Base-by-base conservation (phyloP, 2,797 vertebrate species). In the Gephyroberyx darwinii region DNA sequence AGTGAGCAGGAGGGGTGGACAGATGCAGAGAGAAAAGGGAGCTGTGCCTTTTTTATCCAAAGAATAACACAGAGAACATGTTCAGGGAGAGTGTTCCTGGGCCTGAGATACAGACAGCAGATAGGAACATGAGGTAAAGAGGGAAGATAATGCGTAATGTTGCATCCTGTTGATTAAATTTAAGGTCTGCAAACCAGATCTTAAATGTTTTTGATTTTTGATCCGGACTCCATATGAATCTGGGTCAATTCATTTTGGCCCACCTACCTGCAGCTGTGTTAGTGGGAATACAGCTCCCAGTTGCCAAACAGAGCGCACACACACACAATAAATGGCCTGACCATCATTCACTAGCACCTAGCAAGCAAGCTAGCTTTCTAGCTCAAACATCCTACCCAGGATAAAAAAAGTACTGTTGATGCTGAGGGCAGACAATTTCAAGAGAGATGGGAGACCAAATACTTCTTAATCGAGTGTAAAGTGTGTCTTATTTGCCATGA, bases 1-100 rank as follows among this genome's bases (percentile, higher is more conserved):
- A 82, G 60, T 72, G 48, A 64, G 61, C 69, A 78, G 67, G 53
- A 83, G n/a, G 85, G 68, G 20, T 65, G 68, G 86, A 80, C 75
- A 80, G 84, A 90, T 85, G 80, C 76, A 83, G 67, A 71, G 69
- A 87, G 79, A 80, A 80, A 77, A 77, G 70, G 79, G 70, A 72
- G 78, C 73, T 62, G 71, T 61, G 70, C 70, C 74, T 84, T 86
- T 86, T 55, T 81, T 67, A 75, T 81, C 68, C 53, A 51, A 50
- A 83, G 60, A 84, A 74, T 75, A 79, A 75, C 26, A 13, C 61
- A 57, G 64, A 56, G 62, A 78, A 78, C 67, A 66, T 75, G 60
- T 54, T 76, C 75, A 63, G 47, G 0, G n/a, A 41, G 65, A 64
- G 26, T 51, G 65, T 71, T 78, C 76, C 60, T 54, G 51, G 54